Conservation (phyloP, 2,797 vertebrate genomes). For the Notamacropus eugenii region DNA sequence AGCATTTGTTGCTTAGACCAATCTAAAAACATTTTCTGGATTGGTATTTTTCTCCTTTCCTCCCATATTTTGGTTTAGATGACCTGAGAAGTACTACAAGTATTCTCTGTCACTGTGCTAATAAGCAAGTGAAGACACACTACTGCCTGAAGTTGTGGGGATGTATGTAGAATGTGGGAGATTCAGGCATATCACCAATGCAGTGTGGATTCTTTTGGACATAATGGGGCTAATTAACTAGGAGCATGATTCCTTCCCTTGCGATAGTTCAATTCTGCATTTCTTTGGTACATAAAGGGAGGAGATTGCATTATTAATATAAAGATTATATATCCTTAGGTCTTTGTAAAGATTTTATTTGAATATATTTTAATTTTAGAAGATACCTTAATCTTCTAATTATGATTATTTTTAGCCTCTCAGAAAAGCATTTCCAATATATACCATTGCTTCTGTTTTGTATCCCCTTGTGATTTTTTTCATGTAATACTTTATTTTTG, state of each 20-base stretch:
- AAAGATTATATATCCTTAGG: background rate
- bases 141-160: background rate
- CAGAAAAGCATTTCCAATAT: background rate
- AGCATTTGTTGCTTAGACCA: background rate
- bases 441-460: background rate
- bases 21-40: background rate
- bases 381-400: background rate
- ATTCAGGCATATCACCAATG: background rate
- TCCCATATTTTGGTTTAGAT: background rate
- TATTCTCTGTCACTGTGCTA: background rate
- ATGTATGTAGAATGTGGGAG: background rate
- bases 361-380: no score
- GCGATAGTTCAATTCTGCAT: background rate
- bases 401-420: background rate
- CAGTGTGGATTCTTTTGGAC: background rate
- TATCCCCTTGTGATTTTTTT: background rate
- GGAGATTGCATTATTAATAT: background rate
- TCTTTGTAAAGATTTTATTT: background rate
- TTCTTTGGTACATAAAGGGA: background rate
- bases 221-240: background rate
- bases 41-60: background rate
- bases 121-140: background rate
- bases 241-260: background rate
- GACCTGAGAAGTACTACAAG: background rate
- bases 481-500: background rate